Percentiles rank a stretch among this genome's conserved stretches.
phyloP scores from a whole-genome alignment of 23 tunicate genomes.

The Styela clava region DNA sequence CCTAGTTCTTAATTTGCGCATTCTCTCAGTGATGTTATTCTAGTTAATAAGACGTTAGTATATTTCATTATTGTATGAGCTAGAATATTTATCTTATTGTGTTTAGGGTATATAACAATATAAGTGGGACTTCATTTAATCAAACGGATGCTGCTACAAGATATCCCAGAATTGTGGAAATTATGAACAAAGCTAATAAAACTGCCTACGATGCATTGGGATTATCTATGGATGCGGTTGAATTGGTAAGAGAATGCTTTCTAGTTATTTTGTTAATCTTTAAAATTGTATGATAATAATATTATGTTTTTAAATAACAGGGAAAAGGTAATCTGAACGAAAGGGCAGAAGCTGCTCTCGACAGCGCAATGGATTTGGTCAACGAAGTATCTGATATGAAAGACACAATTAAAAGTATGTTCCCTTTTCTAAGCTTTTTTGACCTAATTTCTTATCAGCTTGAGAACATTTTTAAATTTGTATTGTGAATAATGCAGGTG shows the following conservation, averaged over 20 bases:
- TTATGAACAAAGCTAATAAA: slow-evolving; percentile 35
- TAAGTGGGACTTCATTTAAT: slow-evolving; percentile 42
- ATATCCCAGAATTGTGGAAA: slow-evolving; percentile 42
- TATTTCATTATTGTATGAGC: too few relatives aligned
- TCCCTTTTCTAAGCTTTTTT: not conserved
- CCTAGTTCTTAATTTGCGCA: too few relatives aligned
- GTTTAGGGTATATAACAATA: slow-evolving; percentile 39
- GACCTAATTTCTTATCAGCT: not conserved
- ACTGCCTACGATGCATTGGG: slow-evolving; percentile 39
- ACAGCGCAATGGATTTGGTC: slow-evolving; percentile 9
- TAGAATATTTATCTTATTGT: too few relatives aligned
- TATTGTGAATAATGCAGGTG: slow-evolving; percentile 14
- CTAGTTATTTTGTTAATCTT: not conserved
- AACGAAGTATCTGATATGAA: slow-evolving; percentile 19
- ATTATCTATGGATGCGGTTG: slow-evolving; percentile 20
- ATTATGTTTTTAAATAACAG: not conserved
- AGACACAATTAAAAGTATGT: slow-evolving; percentile 29
- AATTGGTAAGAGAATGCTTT: not conserved
- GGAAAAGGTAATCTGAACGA: slow-evolving; percentile 26
- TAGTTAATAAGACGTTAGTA: too few relatives aligned
- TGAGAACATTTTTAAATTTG: too few relatives aligned
- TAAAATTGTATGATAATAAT: not conserved
- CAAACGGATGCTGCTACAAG: slow-evolving; percentile 71
- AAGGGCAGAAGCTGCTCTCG: slow-evolving; percentile 24
- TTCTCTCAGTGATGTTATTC: too few relatives aligned